A percentile compares a stretch with the other conserved stretches of the same genome.
Conservation (phyloP, 2,888 invertebrate species). For the Ichneumoninae sp. region DNA sequence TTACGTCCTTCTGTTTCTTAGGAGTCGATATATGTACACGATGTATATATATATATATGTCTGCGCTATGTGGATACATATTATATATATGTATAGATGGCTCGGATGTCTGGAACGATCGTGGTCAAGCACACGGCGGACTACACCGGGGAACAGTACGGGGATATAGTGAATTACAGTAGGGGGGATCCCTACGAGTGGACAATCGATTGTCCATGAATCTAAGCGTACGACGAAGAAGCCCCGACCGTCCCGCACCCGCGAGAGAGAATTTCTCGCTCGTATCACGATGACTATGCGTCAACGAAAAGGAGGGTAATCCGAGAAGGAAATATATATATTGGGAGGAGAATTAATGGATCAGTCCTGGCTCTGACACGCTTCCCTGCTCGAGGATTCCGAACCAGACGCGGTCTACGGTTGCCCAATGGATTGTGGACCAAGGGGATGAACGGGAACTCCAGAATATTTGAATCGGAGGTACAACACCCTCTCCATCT, state of each 20-base stretch:
- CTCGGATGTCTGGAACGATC: constrained; percentile 40
- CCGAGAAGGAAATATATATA: constrained; percentile 52
- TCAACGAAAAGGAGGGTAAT: constrained; percentile 35
- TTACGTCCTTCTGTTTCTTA: not conserved
- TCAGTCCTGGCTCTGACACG: constrained; percentile 62
- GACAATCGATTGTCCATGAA: constrained; percentile 59
- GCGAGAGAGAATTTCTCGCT: constrained; percentile 38
- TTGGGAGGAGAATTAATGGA: constrained; percentile 62
- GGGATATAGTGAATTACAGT: constrained; percentile 7
- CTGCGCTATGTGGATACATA: too few relatives aligned
- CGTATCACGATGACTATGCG: constrained; percentile 40
- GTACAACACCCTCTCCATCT: constrained; percentile 13
- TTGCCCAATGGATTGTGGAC: constrained; percentile 8
- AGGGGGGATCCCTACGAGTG: constrained; percentile 36
- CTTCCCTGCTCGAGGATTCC: constrained; percentile 52
- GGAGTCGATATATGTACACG: not conserved
- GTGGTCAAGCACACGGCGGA: constrained; percentile 45
- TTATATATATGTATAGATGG: not conserved
- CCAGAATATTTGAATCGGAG: constrained; percentile 53
- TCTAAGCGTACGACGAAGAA: constrained; percentile 32
- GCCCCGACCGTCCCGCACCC: not conserved
- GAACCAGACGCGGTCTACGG: constrained; percentile 40
- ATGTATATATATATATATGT: too few relatives aligned
- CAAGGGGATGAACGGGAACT: constrained; percentile 12
- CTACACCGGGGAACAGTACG: constrained; percentile 19